phyloP scores from a whole-genome alignment of 2,888 invertebrate genomes.

The Metacarcinus magister region DNA sequence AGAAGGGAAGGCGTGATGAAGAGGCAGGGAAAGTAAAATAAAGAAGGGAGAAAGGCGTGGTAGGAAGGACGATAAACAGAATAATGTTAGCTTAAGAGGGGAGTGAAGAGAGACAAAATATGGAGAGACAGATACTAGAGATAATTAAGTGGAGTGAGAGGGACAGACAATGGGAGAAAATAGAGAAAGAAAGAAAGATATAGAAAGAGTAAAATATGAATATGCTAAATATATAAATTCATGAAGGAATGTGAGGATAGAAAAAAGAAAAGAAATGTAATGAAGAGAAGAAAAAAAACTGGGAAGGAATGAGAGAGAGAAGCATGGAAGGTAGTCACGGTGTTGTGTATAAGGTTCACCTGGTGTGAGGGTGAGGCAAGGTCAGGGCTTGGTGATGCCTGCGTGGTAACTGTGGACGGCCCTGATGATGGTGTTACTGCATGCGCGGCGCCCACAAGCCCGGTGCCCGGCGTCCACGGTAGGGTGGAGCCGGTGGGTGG shows the following conservation, averaged over 20 bases:
- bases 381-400: too few species aligned
- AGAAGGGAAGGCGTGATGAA: background rate
- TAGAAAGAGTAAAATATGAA: constrained; percentile 5
- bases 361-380: too few species aligned
- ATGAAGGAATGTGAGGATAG: too few species aligned
- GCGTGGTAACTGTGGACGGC: too few species aligned
- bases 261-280: too few species aligned
- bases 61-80: background rate
- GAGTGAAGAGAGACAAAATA: constrained; percentile 1
- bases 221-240: too few species aligned
- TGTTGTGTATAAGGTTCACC: too few species aligned
- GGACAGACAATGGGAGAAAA: background rate
- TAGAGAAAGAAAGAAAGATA: background rate
- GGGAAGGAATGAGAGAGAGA: background rate
- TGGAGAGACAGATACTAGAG: background rate
- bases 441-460: too few species aligned
- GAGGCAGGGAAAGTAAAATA: background rate
- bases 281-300: background rate
- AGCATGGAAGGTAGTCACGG: too few species aligned
- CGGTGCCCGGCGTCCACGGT: too few species aligned
- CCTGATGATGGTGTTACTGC: too few species aligned
- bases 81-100: constrained; percentile 13
- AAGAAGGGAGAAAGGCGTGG: constrained; percentile 32
- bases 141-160: constrained; percentile 3
- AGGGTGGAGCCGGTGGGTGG: too few species aligned